A percentile compares a stretch with the other conserved stretches of the same genome.
Conservation (phyloP, 2,797 vertebrate species). For the Synanceia verrucosa region DNA sequence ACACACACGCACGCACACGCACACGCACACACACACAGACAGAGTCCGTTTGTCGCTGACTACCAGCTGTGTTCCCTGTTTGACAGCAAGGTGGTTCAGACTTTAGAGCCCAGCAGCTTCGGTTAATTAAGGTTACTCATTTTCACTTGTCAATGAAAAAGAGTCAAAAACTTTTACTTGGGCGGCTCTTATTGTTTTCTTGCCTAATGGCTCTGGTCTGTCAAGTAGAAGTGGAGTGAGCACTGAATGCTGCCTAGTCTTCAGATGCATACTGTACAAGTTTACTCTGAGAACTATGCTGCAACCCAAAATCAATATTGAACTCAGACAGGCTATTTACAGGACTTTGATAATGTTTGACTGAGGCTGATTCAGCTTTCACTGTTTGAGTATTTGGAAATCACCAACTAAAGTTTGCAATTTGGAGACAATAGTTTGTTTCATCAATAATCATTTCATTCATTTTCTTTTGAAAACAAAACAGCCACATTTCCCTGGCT, state of each 20-base stretch:
- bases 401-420: not conserved
- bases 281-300: constrained; percentile 51
- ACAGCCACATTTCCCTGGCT: not conserved
- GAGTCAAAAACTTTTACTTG: constrained; percentile 23
- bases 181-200: constrained; percentile 31
- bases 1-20: not conserved
- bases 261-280: constrained; percentile 41
- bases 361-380: constrained; percentile 45
- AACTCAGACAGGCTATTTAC: constrained; percentile 65
- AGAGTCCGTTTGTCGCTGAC: constrained; percentile 36
- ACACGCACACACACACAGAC: not conserved
- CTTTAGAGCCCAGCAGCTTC: constrained; percentile 45
- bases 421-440: not conserved
- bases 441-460: not conserved
- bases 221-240: constrained; percentile 45
- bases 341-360: constrained; percentile 68
- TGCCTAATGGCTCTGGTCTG: constrained; percentile 27
- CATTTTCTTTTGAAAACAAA: not conserved
- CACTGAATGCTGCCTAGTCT: constrained; percentile 11
- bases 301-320: constrained; percentile 69
- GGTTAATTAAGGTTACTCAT: constrained; percentile 67
- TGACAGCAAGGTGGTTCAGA: constrained; percentile 67
- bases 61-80: constrained; percentile 50
- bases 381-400: constrained; percentile 23
- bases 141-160: constrained; percentile 60